Conservation (phyloP, 2,888 invertebrate species). For the Cantharis flavilabris region DNA sequence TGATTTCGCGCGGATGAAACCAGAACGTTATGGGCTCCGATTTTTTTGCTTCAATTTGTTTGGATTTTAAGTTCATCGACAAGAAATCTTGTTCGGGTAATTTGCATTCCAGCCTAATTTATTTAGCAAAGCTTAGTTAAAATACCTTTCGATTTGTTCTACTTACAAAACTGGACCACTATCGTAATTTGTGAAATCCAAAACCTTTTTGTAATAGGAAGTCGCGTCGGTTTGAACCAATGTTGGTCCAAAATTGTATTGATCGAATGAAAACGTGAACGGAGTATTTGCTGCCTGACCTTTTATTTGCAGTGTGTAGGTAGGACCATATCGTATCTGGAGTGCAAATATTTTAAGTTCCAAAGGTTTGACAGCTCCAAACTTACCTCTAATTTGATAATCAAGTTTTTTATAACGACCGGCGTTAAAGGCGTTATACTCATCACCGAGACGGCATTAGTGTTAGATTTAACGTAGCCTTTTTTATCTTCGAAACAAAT, state of each 20-base stretch:
- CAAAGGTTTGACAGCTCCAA: not conserved
- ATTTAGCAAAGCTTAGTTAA: not conserved
- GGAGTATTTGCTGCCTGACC: conserved; percentile 63
- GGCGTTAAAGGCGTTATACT: conserved; percentile 31
- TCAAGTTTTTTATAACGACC: conserved; percentile 27
- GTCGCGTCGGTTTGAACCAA: conserved; percentile 61
- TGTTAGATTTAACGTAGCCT: conserved; percentile 35
- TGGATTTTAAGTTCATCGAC: conserved; percentile 56
- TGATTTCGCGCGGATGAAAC: conserved; percentile 62
- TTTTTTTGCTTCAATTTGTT: conserved; percentile 54
- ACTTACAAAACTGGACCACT: conserved; percentile 46
- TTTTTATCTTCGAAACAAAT: conserved; percentile 32
- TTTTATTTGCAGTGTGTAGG: conserved; percentile 62
- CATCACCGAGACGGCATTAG: conserved; percentile 22
- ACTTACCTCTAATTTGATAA: conserved; percentile 27
- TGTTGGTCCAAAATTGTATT: conserved; percentile 70
- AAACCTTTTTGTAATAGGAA: conserved; percentile 54
- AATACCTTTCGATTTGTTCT: not conserved
- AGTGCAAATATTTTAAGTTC: conserved; percentile 23
- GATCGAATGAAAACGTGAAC: conserved; percentile 65
- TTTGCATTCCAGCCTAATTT: conserved; percentile 60
- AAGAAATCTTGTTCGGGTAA: conserved; percentile 59
- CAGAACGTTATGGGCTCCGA: conserved; percentile 58
- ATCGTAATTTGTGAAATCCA: conserved; percentile 53
- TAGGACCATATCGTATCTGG: conserved; percentile 70